These are phyloP conservation scores for Dicranocentrus wangi DNA, from an alignment of 2,888 invertebrate species.

Conservation along the genomic window DNA sequence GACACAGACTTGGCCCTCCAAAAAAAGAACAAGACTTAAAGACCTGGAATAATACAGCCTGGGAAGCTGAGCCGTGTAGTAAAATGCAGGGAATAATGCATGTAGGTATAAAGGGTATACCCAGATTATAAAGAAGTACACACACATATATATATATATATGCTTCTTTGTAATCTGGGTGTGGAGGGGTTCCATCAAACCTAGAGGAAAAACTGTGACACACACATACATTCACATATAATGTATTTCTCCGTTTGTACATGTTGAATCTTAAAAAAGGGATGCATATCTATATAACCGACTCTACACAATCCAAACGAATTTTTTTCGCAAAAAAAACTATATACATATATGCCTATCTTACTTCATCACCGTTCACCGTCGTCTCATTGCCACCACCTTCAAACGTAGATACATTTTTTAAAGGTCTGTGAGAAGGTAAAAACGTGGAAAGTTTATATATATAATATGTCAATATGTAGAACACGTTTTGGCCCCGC, in stretches of 20 bases:
- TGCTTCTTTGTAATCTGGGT: neutral
- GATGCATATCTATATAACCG: neutral
- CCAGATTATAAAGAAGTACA: neutral
- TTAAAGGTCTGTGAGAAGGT: no score
- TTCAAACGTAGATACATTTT: no score
- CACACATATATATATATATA: neutral
- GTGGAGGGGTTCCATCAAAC: neutral
- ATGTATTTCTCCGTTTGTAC: neutral
- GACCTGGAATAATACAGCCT: neutral
- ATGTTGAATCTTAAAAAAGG: neutral
- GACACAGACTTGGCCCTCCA: no score
- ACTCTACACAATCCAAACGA: no score
- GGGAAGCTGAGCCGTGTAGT: no score
- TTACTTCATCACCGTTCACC: no score
- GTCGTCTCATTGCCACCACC: no score
- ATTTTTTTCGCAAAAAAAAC: no score
- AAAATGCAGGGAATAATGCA: neutral
- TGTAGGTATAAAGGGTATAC: neutral
- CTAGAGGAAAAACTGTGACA: neutral
- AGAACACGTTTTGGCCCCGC: slow-evolving; percentile 7
- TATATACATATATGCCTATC: no score
- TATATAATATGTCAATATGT: slow-evolving; percentile 26
- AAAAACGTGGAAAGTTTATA: no score
- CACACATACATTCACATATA: no score
- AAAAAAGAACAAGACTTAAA: no score